These are phyloP conservation scores for Psittacula cyanocephala DNA, from an alignment of 2,113 vertebrate species.

Conservation along the genomic window DNA sequence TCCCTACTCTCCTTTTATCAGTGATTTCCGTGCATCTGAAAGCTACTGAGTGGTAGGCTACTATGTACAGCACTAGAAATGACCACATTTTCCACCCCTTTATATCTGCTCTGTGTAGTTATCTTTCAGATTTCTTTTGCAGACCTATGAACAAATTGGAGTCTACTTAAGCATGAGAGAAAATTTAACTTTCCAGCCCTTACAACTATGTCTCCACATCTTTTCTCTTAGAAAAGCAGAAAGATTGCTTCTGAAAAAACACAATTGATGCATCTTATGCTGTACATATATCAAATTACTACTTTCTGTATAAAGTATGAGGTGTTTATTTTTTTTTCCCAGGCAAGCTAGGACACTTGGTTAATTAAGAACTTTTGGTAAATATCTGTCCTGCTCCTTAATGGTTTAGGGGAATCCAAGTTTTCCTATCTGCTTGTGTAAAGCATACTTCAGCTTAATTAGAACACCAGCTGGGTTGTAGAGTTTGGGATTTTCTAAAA, in stretches of 20 bases:
- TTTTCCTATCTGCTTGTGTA: background rate
- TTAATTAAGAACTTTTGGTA: slow-evolving; percentile 9
- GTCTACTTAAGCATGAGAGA: background rate
- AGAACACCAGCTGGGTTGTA: background rate
- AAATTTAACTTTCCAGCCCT: background rate
- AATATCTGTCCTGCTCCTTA: background rate
- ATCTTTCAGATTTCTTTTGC: background rate
- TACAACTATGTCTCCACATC: background rate
- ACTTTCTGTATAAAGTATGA: background rate
- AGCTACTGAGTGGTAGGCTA: background rate
- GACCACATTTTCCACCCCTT: background rate
- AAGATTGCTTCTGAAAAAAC: background rate
- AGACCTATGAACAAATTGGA: background rate
- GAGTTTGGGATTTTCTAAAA: background rate
- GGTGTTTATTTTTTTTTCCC: background rate
- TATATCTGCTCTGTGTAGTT: background rate
- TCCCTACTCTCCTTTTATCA: background rate
- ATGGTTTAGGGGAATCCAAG: background rate
- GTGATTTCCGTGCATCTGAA: background rate
- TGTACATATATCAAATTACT: background rate
- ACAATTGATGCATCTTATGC: background rate
- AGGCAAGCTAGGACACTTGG: background rate
- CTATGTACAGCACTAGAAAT: background rate
- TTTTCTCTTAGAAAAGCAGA: background rate
- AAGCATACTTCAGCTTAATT: background rate